These are phyloP conservation scores for human (Homo sapiens) DNA, from an alignment of 2,113 vertebrate species.

Conservation along the genomic window DNA sequence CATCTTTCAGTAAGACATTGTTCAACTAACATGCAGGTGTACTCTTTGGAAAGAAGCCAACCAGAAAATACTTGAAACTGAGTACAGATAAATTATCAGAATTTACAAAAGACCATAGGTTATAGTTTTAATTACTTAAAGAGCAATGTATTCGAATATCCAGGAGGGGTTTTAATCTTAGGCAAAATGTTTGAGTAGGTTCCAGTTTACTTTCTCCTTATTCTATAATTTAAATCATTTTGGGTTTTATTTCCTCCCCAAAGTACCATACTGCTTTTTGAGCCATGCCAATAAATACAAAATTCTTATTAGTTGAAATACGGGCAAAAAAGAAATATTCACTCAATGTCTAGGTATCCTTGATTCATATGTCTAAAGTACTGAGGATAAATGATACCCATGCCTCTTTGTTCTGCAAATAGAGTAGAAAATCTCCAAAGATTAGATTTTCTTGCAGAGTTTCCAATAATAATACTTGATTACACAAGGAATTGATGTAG, in stretches of 20 bases:
- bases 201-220: slow-evolving; percentile 70
- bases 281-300: slow-evolving; percentile 63
- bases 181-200: slow-evolving; percentile 73
- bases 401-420: slow-evolving; percentile 43
- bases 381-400: slow-evolving; percentile 33
- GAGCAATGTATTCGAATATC: slow-evolving; percentile 70
- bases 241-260: slow-evolving; percentile 28
- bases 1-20: slow-evolving; percentile 77
- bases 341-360: slow-evolving; percentile 40
- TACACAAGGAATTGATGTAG: slow-evolving; percentile 44
- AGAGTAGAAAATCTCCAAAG: slow-evolving; percentile 53
- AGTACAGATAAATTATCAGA: slow-evolving; percentile 78
- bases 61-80: slow-evolving; percentile 76
- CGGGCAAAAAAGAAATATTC: slow-evolving; percentile 48
- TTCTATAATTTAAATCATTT: slow-evolving; percentile 71
- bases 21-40: slow-evolving; percentile 82
- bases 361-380: not conserved
- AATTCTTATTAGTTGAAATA: slow-evolving; percentile 59
- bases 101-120: slow-evolving; percentile 77
- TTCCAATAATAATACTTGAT: slow-evolving; percentile 64
- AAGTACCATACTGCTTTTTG: slow-evolving; percentile 57
- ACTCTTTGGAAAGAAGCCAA: slow-evolving; percentile 81
- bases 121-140: slow-evolving; percentile 82
- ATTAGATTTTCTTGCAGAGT: slow-evolving; percentile 57
- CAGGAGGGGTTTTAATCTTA: slow-evolving; percentile 77